Evolutionary conservation across 1,140 invertebrate species (phyloP), one percentile per base, ranked within the genome.

Genomic region (Berghia stephanieae): DNA sequence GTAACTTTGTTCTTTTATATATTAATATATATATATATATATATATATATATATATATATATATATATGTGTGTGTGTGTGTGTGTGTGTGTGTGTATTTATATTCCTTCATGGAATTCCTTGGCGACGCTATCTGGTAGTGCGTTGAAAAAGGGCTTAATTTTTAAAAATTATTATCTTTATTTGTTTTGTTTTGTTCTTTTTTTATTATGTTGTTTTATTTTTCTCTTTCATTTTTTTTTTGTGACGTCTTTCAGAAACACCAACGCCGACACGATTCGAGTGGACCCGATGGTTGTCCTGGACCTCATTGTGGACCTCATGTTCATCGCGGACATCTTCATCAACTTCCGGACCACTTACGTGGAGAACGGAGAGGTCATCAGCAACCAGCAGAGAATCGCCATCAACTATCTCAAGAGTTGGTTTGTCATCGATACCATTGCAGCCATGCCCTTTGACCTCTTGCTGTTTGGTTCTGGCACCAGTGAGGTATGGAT

Each of bases 251-350:
- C n/a, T n/a, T n/a, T n/a, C n/a, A n/a, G 66, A 34, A 36, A 38
- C 6, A 34, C 36, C 34, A 67, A 36, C n/a, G 66, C 66, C n/a
- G 82, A 83, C 46, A 75, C 63, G 18, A 80, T 74, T 49, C 67
- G 77, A 52, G 84, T 85, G 10, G 87, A 88, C 72, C 86, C 86
- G 8, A 79, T 89, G 31, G 87, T 89, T 16, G 83, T 90, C 27
- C 85, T 90, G 21, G 89, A 90, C 80, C 78, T 89, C 13, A 84
- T 89, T 63, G 87, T 90, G 24, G 89, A 90, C 79, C 68, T 89
- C 3, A 88, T 89, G 86, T 90, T 90, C 74, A 87, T 90, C 67
- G 84, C 84, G 10, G 89, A 90, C 80, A 88, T 90, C 77, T 78
- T 90, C 44, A 89, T 90, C n/a, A n/a, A n/a, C n/a, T n/a, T n/a